phyloP scores from a whole-genome alignment of 1,140 invertebrate genomes.

The Latrodectus geometricus region DNA sequence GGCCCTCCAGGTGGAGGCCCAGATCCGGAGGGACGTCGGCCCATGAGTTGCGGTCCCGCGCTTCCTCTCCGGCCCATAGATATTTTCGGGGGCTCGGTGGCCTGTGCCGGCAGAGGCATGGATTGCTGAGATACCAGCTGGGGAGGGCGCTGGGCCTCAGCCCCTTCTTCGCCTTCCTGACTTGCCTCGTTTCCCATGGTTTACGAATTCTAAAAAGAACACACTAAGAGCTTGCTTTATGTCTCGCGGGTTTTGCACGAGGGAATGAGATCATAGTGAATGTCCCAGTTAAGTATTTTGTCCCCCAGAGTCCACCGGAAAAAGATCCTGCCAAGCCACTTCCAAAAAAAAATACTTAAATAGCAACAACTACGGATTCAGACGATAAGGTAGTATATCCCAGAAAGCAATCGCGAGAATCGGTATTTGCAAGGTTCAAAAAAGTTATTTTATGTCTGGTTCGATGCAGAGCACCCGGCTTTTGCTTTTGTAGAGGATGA shows the following conservation, averaged over 20 bases:
- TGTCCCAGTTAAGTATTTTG: background rate
- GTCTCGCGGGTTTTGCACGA: constrained; percentile 13
- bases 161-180: constrained; percentile 57
- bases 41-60: constrained; percentile 47
- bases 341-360: background rate
- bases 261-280: constrained; percentile 15
- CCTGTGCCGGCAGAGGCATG: constrained; percentile 23
- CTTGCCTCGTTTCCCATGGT: constrained; percentile 62
- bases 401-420: no score
- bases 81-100: constrained; percentile 18
- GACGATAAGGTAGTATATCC: no score
- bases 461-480: background rate
- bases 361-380: background rate
- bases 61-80: constrained; percentile 48
- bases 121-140: constrained; percentile 58
- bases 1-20: constrained; percentile 2
- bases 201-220: background rate
- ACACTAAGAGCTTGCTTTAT: constrained; percentile 6
- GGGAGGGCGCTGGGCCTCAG: constrained; percentile 11
- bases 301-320: background rate
- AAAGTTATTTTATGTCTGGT: background rate
- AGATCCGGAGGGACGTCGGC: constrained; percentile 17
- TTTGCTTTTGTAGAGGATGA: background rate
- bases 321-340: background rate
- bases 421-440: no score